phyloP scores from a whole-genome alignment of 2,797 vertebrate species.

The Syngnathus acus region DNA sequence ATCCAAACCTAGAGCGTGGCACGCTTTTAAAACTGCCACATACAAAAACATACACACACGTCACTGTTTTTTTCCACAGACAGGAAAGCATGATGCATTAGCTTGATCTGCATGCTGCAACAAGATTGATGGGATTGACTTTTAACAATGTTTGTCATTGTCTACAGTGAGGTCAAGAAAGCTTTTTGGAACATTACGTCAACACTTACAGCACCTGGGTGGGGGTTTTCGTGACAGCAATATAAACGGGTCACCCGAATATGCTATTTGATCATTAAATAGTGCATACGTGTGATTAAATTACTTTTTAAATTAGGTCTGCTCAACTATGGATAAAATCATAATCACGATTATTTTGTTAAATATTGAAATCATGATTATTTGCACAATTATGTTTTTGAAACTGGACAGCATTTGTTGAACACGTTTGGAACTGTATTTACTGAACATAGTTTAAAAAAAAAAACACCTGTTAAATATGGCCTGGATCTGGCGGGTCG shows the following conservation, averaged over 20 bases:
- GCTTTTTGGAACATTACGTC: slow-evolving; percentile 7
- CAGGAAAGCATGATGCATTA: slow-evolving; percentile 19
- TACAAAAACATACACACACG: slow-evolving; percentile 7
- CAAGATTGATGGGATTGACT: slow-evolving; percentile 26
- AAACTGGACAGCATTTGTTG: too few species aligned
- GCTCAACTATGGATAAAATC: too few species aligned
- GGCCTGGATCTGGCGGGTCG: too few species aligned
- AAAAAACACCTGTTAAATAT: too few species aligned
- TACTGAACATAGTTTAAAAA: too few species aligned
- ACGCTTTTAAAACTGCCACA: slow-evolving; percentile 35
- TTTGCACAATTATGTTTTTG: too few species aligned
- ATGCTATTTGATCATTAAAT: neutral
- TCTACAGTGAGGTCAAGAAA: slow-evolving; percentile 9
- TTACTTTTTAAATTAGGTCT: too few species aligned
- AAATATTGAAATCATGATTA: too few species aligned
- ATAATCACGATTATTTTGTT: too few species aligned
- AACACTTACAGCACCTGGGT: neutral
- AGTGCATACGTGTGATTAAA: too few species aligned
- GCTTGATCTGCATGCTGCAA: slow-evolving; percentile 15
- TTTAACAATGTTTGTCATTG: slow-evolving; percentile 14
- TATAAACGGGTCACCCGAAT: slow-evolving; percentile 4
- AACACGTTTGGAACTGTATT: too few species aligned
- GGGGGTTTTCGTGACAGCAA: slow-evolving; percentile 6
- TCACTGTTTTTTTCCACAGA: slow-evolving; percentile 5
- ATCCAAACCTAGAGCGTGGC: slow-evolving; percentile 60